Base-by-base conservation (phyloP, 2,888 invertebrate species). In the Callosobruchus maculatus region DNA sequence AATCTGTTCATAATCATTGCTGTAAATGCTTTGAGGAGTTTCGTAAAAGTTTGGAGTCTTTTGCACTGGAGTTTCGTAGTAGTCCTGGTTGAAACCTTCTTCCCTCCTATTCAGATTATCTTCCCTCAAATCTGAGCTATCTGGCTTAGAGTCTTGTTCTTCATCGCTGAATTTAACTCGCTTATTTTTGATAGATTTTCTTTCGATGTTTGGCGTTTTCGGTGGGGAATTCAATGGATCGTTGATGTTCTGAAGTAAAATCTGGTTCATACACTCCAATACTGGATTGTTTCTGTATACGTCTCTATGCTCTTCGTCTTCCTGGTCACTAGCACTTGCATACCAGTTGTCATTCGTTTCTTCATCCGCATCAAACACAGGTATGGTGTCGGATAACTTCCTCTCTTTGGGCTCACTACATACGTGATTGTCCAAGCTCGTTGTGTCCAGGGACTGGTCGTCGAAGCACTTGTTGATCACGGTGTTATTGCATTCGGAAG, bases 251-350 rank as follows among this genome's bases (percentile, higher is more conserved):
- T 94, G 93, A 31, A 95, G 86, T 67, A 95, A 87, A 80, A 95
- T 95, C 87, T 94, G 95, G 88, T 95, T 95, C 78, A 95, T 95
- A 83, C 95, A 95, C 86, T 95, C 95, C 71, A 95, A 86, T 7
- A 95, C 95, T 0, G 95, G 95, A 87, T 95, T 95, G 79, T 95
- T 94, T 84, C 93, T 91, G 79, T 93, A 93, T 79, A 92, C 91
- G 83, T 92, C 92, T 82, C 90, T 90, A 22, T 91, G 90, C 76
- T 92, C 91, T 74, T 92, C 91, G 77, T 92, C 91, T 83, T 95
- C 94, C 70, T 92, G 93, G 83, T 94, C 94, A 83, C 94, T 94
- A 21, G 92, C 92, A 82, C 93, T 93, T 20, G 93, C 92, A 85
- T 95, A 95, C 94, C 94, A 94, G 85, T 93, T 94, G 70, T 82